Evolutionary conservation across 2,113 vertebrate genomes (phyloP).

Genomic region (Mobula birostris): DNA sequence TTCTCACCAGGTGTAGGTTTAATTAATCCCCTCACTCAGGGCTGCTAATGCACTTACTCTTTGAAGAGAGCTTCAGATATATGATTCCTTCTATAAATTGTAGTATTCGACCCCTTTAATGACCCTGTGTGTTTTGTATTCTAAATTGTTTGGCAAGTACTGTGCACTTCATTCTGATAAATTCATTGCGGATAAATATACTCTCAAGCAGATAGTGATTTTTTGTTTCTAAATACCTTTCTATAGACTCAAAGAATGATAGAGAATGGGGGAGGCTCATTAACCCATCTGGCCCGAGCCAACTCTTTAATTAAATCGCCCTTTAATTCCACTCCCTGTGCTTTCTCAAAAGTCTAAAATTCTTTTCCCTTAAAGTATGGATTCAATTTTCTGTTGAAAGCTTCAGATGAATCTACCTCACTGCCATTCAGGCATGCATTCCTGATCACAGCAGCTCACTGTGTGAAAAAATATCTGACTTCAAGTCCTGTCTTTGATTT

Average conservation of each 20-base stretch:
- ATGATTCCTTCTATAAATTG: not conserved
- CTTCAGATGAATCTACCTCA: not conserved
- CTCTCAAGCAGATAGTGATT: not conserved
- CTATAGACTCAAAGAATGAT: not conserved
- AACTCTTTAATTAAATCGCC: not conserved
- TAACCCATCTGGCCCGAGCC: not conserved
- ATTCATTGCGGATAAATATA: not conserved
- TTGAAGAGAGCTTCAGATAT: not conserved
- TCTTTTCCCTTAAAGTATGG: not conserved
- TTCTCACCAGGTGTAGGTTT: not conserved
- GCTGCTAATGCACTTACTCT: not conserved
- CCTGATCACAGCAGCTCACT: not conserved
- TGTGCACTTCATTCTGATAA: not conserved
- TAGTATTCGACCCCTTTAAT: not conserved
- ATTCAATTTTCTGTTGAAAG: not conserved
- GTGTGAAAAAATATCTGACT: no score
- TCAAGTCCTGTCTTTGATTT: no score
- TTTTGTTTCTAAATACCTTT: not conserved
- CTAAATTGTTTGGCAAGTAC: not conserved
- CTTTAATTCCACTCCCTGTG: not conserved
- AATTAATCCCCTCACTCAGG: not conserved
- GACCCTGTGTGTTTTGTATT: not conserved
- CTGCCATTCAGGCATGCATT: not conserved
- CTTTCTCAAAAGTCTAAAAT: not conserved
- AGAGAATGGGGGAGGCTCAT: not conserved